Conservation (phyloP, 2,797 vertebrate species). For the Mormyrops attenuatus region DNA sequence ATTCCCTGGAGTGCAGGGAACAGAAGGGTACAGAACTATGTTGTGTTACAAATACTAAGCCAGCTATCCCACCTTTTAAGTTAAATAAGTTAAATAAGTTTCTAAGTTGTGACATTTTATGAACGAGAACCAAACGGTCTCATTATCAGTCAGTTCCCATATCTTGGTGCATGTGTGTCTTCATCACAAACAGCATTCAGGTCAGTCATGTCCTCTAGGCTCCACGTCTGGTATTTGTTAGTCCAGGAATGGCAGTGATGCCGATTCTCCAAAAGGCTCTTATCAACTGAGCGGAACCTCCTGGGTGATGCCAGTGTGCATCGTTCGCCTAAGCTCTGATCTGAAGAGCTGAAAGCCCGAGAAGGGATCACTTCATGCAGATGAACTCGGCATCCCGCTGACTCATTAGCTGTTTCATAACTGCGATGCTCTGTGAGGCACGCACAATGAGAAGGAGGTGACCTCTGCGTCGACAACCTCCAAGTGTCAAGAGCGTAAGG, state of each 20-base stretch:
- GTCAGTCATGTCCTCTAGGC: conserved; percentile 27
- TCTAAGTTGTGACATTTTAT: not conserved
- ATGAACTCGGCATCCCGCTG: not conserved
- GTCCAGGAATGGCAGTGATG: conserved; percentile 22
- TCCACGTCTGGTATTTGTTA: conserved; percentile 7
- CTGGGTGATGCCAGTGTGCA: conserved; percentile 13
- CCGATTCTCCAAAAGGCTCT: conserved; percentile 47
- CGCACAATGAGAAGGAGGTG: not conserved
- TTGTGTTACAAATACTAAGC: not conserved
- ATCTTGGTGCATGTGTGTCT: not conserved
- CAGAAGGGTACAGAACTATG: not conserved
- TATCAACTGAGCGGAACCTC: conserved; percentile 33
- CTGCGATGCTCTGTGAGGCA: not conserved
- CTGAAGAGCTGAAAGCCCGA: not conserved
- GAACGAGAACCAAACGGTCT: not conserved
- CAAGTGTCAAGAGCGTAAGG: not conserved
- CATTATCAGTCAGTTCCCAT: not conserved
- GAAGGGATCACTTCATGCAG: not conserved
- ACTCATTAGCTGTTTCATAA: not conserved
- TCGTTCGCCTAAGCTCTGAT: conserved; percentile 15
- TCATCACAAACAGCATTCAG: not conserved
- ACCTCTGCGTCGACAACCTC: not conserved
- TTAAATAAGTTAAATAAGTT: not conserved
- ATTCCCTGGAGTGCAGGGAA: not conserved
- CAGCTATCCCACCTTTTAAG: not conserved